Base-by-base conservation (phyloP, 2,113 vertebrate genomes). In the Dipodomys ordii region DNA sequence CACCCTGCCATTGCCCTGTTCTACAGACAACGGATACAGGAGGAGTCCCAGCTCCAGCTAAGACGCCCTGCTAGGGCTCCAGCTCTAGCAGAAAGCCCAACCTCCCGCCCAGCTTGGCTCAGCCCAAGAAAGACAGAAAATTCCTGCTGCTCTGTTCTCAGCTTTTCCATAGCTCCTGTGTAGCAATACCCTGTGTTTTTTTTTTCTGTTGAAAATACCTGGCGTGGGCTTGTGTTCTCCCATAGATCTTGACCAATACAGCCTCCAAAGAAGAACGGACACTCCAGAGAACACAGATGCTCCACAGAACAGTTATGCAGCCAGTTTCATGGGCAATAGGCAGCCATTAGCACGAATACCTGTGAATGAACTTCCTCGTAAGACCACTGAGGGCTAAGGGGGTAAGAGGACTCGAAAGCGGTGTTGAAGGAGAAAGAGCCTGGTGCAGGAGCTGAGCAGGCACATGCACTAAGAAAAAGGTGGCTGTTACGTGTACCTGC, bases 21-120 rank as follows among this genome's bases (percentile, higher is more conserved):
- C 72, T 32, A 1, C 5, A 27, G 25, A 80, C 12, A 73, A 12
- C 5, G 3, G 1, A 2, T 1, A 2, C 27, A 20, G 10, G 0
- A 8, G 32, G 57, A 60, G 68, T 23, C 12, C 69, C 9, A 35
- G 32, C 6, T 27, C 23, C 0, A 18, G 28, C 9, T 49, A 16
- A n/a, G 23, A 49, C 57, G 13, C 22, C 15, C 69, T 2, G 0
- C 68, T 18, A 3, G 0, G 44, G 6, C 3, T 77, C 57, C 27
- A 46, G 35, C 65, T 78, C 64, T 23, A 64, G 23, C 32, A 72
- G 39, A 57, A 53, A 39, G 6, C 22, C 27, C 22, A 16, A 27
- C 11, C 20, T 71, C 28, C 68, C 23, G 9, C 39, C 62, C 23
- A 12, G n/a, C 2, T 0, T 11, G 12, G 4, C 9, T 3, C 3